Evolutionary conservation across 2,888 invertebrate species (phyloP).

Genomic region (Cryptocephalus primarius): DNA sequence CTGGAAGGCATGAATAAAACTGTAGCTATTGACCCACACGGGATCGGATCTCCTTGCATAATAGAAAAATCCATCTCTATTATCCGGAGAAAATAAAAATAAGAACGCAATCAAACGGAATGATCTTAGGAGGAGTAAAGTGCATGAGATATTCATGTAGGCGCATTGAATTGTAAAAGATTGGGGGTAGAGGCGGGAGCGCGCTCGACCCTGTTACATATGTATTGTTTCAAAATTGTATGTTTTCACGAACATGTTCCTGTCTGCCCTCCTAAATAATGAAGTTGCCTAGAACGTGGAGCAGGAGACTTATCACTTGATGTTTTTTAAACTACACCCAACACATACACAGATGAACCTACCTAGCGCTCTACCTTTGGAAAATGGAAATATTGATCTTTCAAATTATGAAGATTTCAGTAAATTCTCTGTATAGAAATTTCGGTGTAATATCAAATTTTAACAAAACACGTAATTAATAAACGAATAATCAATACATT

Average conservation of each 20-base stretch:
- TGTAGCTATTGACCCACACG: conserved; percentile 1
- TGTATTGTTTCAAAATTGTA: conserved; percentile 27
- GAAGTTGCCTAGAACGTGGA: no score
- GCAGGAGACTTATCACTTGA: no score
- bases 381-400: no score
- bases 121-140: conserved; percentile 10
- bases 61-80: conserved; percentile 14
- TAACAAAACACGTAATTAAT: no score
- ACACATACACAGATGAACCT: no score
- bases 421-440: no score
- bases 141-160: conserved; percentile 24
- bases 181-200: conserved; percentile 6
- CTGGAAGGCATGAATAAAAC: conserved; percentile 3
- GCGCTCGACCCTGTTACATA: conserved; percentile 25
- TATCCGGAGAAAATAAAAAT: conserved; percentile 16
- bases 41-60: conserved; percentile 7
- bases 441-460: no score
- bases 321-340: no score
- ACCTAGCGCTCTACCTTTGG: no score
- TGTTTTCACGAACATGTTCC: conserved; percentile 18
- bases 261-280: no score
- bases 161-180: conserved; percentile 24
- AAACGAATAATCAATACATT: no score
- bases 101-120: conserved; percentile 11
- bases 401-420: no score